phyloP scores from a whole-genome alignment of 2,797 vertebrate genomes.

The Acestrorhynchus altus region DNA sequence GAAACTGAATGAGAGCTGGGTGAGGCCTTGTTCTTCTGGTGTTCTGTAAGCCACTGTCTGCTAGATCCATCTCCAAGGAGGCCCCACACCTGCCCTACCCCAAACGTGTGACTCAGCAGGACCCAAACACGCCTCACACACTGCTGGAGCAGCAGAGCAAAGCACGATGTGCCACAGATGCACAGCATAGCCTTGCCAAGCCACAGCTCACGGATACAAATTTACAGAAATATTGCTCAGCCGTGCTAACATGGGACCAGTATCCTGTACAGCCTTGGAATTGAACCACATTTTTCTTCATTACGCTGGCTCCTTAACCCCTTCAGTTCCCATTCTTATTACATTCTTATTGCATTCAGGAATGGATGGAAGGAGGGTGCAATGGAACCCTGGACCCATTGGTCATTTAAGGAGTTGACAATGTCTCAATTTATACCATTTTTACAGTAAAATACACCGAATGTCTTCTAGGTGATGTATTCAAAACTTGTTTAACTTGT shows the following conservation, averaged over 20 bases:
- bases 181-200: constrained; percentile 43
- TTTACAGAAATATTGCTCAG: constrained; percentile 34
- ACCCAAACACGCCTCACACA: constrained; percentile 56
- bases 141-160: constrained; percentile 47
- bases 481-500: no score
- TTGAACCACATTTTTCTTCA: constrained; percentile 9
- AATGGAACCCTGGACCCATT: no score
- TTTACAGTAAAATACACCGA: no score
- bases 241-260: background rate
- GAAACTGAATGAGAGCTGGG: constrained; percentile 18
- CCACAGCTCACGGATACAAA: constrained; percentile 42
- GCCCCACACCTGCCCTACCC: constrained; percentile 55
- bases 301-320: background rate
- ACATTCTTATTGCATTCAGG: background rate
- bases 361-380: no score
- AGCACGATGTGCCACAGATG: constrained; percentile 44
- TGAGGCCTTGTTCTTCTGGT: constrained; percentile 46
- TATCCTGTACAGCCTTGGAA: constrained; percentile 21
- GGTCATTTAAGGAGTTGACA: no score
- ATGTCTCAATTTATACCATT: no score
- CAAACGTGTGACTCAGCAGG: constrained; percentile 71
- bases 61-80: constrained; percentile 52
- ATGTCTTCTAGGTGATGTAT: no score
- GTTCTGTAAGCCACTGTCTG: constrained; percentile 43
- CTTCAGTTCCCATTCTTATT: background rate